A percentile compares a stretch with the other conserved stretches of the same genome.
Conservation (phyloP, 2,888 invertebrate genomes). For the Lymantria monacha region DNA sequence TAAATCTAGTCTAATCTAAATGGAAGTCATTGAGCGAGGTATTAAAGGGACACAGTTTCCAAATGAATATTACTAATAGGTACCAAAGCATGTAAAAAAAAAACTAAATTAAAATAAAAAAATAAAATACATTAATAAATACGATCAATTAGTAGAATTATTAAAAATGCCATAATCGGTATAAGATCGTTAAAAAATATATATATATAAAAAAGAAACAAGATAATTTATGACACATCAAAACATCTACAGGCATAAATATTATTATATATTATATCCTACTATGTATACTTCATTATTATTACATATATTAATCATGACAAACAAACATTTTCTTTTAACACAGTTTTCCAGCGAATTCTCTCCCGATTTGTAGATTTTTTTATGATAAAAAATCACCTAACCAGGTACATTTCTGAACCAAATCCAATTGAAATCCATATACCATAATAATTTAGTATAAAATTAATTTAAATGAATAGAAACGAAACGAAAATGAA, state of each 20-base stretch:
- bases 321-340: not conserved
- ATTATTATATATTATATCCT: too few relatives aligned
- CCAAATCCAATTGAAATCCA: conserved; percentile 45
- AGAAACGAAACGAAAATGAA: not conserved
- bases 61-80: not conserved
- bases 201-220: too few relatives aligned
- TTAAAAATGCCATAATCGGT: too few relatives aligned
- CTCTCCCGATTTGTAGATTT: conserved; percentile 68
- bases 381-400: conserved; percentile 71
- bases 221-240: too few relatives aligned
- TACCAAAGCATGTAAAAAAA: not conserved
- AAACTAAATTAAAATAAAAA: not conserved
- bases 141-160: too few relatives aligned
- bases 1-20: not conserved
- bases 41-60: conserved; percentile 16
- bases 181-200: too few relatives aligned
- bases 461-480: conserved; percentile 3
- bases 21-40: not conserved
- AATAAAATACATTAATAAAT: not conserved
- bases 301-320: too few relatives aligned
- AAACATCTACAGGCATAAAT: too few relatives aligned
- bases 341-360: not conserved
- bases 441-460: conserved; percentile 2
- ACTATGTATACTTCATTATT: too few relatives aligned
- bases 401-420: conserved; percentile 56